Evolutionary conservation across 2,888 invertebrate species (phyloP).

Genomic region (Ormyrus pomaceus): DNA sequence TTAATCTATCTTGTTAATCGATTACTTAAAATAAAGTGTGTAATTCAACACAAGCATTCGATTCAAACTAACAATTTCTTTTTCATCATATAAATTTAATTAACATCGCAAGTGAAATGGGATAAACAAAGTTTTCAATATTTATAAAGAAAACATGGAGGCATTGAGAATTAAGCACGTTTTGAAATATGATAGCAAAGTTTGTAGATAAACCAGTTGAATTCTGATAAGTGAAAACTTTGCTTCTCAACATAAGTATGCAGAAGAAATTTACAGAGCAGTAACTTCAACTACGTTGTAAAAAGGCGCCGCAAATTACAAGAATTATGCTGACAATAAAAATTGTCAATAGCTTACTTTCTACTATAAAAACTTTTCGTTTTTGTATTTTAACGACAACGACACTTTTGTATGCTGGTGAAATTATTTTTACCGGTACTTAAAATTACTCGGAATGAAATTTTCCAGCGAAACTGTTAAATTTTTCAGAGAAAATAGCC

Average conservation of each 20-base stretch:
- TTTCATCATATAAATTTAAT: no score
- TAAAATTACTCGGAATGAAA: neutral
- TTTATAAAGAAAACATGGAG: no score
- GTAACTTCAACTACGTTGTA: constrained; percentile 5
- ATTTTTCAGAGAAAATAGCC: no score
- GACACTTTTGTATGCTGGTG: neutral
- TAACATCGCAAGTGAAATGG: no score
- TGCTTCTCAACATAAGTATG: neutral
- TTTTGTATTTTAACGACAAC: neutral
- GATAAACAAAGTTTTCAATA: no score
- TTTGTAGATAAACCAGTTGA: no score
- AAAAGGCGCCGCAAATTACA: constrained; percentile 16
- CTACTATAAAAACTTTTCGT: constrained; percentile 24
- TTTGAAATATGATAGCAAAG: no score
- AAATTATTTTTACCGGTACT: neutral
- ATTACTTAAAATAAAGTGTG: no score
- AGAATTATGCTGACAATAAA: neutral
- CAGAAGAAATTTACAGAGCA: constrained; percentile 1
- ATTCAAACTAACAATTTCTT: no score
- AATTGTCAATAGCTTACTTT: constrained; percentile 21
- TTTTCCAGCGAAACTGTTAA: neutral
- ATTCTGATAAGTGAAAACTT: neutral
- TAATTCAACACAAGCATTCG: no score
- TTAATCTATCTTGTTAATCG: no score
- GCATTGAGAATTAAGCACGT: no score